Evolutionary conservation across 1,140 invertebrate species (phyloP).

Genomic region (Cataglyphis hispanica): DNA sequence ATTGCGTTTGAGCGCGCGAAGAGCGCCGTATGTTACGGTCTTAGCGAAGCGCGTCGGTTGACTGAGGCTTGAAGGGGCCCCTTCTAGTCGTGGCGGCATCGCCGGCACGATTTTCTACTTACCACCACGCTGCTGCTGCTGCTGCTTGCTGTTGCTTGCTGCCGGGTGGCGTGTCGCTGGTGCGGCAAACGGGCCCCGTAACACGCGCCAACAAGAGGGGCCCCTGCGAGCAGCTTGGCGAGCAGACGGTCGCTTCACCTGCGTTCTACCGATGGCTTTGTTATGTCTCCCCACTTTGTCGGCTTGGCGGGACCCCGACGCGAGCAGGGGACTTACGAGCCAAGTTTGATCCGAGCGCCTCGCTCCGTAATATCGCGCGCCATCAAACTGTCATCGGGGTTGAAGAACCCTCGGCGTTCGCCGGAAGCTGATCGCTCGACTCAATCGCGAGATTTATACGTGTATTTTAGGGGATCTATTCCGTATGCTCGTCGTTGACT

Average conservation of each 20-base stretch:
- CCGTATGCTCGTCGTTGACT: background rate
- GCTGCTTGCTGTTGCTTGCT: slow-evolving; percentile 43
- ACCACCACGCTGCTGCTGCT: slow-evolving; percentile 10
- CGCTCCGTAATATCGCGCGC: slow-evolving; percentile 2
- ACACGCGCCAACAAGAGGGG: slow-evolving; percentile 65
- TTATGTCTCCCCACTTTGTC: slow-evolving; percentile 23
- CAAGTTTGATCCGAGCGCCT: background rate
- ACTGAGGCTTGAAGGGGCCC: slow-evolving; percentile 79
- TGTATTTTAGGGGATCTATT: slow-evolving; percentile 38
- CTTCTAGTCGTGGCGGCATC: slow-evolving; percentile 59
- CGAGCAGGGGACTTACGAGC: slow-evolving; percentile 2
- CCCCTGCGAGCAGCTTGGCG: slow-evolving; percentile 64
- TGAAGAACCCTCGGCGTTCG: slow-evolving; percentile 5
- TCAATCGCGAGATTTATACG: slow-evolving; percentile 57
- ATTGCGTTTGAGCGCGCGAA: background rate
- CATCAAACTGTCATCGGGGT: background rate
- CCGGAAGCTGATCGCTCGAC: background rate
- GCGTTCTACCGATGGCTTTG: slow-evolving; percentile 72
- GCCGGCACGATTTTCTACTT: slow-evolving; percentile 52
- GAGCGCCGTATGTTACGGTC: slow-evolving; percentile 61
- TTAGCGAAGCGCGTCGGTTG: slow-evolving; percentile 80
- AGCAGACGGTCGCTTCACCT: slow-evolving; percentile 76
- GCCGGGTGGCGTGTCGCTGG: slow-evolving; percentile 40
- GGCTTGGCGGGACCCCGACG: slow-evolving; percentile 1
- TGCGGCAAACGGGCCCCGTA: slow-evolving; percentile 40